Evolutionary conservation across 2,797 vertebrate genomes (phyloP), one percentile per base, ranked within the genome.

Genomic region (Denticeps clupeoides): DNA sequence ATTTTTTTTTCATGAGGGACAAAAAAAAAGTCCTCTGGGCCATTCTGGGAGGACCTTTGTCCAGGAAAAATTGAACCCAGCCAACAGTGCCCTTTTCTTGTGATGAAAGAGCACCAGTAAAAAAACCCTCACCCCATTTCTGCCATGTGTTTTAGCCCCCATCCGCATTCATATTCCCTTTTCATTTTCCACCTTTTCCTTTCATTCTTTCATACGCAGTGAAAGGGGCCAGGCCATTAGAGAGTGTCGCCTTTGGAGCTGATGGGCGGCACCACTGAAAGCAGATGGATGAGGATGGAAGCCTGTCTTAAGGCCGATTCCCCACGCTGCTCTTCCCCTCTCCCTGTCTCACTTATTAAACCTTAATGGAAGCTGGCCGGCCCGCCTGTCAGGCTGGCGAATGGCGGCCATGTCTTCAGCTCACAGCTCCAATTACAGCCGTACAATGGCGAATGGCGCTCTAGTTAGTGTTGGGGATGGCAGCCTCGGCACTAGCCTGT

Each of bases 371-470:
- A 75, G 77, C 67, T 67, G 77, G 72, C 65, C 50, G 71, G 60
- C 54, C 70, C 70, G 72, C 54, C 70, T 70, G 72, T 73, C 72
- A 72, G 60, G 37, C 53, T 53, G 73, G 68, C 43, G 55, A 56
- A 62, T 59, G 62, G 55, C 57, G 51, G 70, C 64, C 65, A 62
- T 50, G 68, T 78, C 65, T 70, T 11, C 1, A 48, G 37, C 68
- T 69, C 71, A 61, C 67, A 69, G 71, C 72, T 74, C 76, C 75
- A 79, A 80, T 82, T 84, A 81, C 74, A 68, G 53, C 2, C 13
- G 51, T 65, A 68, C 73, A 64, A 76, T 56, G 28, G 51, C n/a
- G 43, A 16, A n/a, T n/a, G 45, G 35, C 23, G 5, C 8, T 35
- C 43, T 32, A 29, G 53, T 38, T 37, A 47, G 33, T 42, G 38